A percentile compares a stretch with the other conserved stretches of the same genome.
These are phyloP conservation scores for Drosophila falleni DNA, from an alignment of 2,888 invertebrate species.

Conservation along the genomic window DNA sequence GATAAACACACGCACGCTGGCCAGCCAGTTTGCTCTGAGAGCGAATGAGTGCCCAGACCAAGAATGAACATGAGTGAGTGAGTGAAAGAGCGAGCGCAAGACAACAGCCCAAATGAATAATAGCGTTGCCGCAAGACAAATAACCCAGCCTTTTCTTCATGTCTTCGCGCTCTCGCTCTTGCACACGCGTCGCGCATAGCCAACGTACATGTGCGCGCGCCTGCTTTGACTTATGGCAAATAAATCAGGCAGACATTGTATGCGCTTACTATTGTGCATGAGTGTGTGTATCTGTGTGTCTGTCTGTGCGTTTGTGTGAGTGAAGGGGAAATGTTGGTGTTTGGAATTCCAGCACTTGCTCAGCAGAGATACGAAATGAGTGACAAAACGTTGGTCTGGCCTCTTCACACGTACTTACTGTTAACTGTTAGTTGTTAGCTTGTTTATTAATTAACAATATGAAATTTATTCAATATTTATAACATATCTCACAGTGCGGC, in stretches of 20 bases:
- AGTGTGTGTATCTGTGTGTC: constrained; percentile 20
- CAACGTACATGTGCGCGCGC: constrained; percentile 63
- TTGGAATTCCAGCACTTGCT: constrained; percentile 46
- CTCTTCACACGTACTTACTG: constrained; percentile 45
- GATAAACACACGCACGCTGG: constrained; percentile 25
- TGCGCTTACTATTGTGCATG: constrained; percentile 21
- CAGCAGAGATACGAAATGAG: constrained; percentile 37
- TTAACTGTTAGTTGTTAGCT: constrained; percentile 42
- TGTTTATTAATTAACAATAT: constrained; percentile 50
- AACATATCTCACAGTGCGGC: constrained; percentile 20
- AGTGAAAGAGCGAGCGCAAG: constrained; percentile 55
- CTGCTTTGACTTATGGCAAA: constrained; percentile 80
- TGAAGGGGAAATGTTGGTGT: constrained; percentile 65
- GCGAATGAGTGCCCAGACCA: constrained; percentile 51
- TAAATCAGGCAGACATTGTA: constrained; percentile 70
- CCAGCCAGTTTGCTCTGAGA: constrained; percentile 35
- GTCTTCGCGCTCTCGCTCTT: constrained; percentile 45
- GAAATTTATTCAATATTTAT: constrained; percentile 30
- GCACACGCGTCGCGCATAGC: constrained; percentile 34
- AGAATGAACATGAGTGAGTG: constrained; percentile 62
- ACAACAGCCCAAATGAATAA: constrained; percentile 82
- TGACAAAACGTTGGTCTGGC: constrained; percentile 43
- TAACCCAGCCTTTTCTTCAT: constrained; percentile 85
- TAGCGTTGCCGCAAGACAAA: constrained; percentile 85
- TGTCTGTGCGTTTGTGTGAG: constrained; percentile 38